phyloP scores from a whole-genome alignment of 2,888 invertebrate genomes.

The Leucophora obtusa region DNA sequence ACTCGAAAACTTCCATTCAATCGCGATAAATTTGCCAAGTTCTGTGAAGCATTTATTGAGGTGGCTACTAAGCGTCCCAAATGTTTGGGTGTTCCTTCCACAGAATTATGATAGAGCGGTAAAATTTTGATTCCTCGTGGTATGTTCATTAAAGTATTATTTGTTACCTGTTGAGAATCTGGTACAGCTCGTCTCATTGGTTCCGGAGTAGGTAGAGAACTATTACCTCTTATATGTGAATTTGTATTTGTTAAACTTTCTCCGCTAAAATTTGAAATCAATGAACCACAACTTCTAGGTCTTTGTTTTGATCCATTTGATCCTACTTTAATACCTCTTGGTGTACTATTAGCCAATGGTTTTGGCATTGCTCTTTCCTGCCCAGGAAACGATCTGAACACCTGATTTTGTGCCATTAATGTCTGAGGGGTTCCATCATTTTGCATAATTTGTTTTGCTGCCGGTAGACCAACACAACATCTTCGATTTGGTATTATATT shows the following conservation, averaged over 20 bases:
- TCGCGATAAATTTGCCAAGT: background rate
- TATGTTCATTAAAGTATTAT: slow-evolving; percentile 31
- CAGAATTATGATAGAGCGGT: slow-evolving; percentile 54
- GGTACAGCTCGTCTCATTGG: slow-evolving; percentile 56
- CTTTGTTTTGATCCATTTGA: background rate
- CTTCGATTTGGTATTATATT: slow-evolving; percentile 71
- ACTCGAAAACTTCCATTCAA: slow-evolving; percentile 46
- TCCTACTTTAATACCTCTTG: background rate
- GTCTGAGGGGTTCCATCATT: background rate
- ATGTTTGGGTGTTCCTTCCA: slow-evolving; percentile 50
- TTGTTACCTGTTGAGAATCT: background rate
- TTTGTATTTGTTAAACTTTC: background rate
- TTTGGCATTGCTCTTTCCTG: background rate
- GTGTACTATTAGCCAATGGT: slow-evolving; percentile 58
- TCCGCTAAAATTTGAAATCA: background rate
- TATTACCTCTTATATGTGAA: background rate
- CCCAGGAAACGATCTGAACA: background rate
- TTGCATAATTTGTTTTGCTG: background rate
- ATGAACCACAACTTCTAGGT: background rate
- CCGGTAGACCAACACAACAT: slow-evolving; percentile 66
- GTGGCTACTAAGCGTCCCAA: slow-evolving; percentile 44
- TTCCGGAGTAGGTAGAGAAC: slow-evolving; percentile 62
- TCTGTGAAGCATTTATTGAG: background rate
- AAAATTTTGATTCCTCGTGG: slow-evolving; percentile 44
- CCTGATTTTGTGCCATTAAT: too few relatives aligned